A percentile compares a stretch with the other conserved stretches of the same genome.
These are phyloP conservation scores for Petrolisthes manimaculis DNA, from an alignment of 2,888 invertebrate species.

Conservation along the genomic window DNA sequence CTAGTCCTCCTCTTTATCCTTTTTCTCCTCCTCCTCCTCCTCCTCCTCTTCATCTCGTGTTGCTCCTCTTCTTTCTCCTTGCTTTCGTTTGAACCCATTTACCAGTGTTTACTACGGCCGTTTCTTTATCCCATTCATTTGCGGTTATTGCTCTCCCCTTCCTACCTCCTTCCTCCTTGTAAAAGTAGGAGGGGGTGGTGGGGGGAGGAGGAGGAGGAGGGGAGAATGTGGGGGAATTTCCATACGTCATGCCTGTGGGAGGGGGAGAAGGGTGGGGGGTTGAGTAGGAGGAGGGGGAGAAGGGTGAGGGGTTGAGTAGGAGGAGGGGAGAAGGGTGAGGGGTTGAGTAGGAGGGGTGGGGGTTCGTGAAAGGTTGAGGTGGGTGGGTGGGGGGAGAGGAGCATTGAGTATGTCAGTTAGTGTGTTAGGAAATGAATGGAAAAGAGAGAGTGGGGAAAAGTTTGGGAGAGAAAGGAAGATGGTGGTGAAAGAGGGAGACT, in stretches of 20 bases:
- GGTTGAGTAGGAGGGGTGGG: not conserved
- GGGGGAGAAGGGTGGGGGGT: not conserved
- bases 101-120: constrained; percentile 32
- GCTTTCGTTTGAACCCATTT: constrained; percentile 32
- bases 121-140: constrained; percentile 45
- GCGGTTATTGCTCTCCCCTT: constrained; percentile 34
- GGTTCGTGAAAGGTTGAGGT: not conserved
- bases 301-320: not conserved
- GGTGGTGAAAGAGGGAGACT: not conserved
- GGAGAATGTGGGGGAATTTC: constrained; percentile 23
- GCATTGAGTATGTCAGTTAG: too few species aligned
- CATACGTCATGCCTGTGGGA: constrained; percentile 21
- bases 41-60: not conserved
- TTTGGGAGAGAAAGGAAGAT: not conserved
- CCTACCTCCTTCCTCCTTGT: constrained; percentile 24
- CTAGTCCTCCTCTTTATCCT: not conserved
- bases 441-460: not conserved
- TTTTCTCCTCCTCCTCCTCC: constrained; percentile 17
- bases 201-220: not conserved
- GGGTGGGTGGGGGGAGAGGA: not conserved
- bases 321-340: not conserved
- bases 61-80: constrained; percentile 5
- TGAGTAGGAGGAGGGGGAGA: not conserved
- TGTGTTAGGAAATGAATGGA: not conserved
- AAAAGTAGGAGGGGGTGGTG: constrained; percentile 9